Percentiles rank a stretch among this genome's conserved stretches.
These are phyloP conservation scores for Nemotelus nigrinus DNA, from an alignment of 2,888 invertebrate species.

Conservation along the genomic window DNA sequence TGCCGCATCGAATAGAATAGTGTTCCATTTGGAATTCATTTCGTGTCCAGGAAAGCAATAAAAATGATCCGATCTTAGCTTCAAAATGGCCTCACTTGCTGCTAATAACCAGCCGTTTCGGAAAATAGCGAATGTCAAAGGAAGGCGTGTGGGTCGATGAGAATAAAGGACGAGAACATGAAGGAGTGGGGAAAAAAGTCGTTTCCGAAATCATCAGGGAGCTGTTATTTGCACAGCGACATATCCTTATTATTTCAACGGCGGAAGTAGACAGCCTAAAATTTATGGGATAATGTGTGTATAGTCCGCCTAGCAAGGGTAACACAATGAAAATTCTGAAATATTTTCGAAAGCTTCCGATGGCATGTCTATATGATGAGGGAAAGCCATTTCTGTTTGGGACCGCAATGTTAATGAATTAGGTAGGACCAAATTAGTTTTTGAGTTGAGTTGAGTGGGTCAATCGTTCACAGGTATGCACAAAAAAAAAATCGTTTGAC, in stretches of 20 bases:
- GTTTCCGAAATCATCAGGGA: slow-evolving; percentile 27
- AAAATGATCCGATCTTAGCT: slow-evolving; percentile 41
- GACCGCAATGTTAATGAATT: too few species aligned
- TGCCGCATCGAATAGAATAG: too few species aligned
- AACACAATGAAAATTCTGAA: slow-evolving; percentile 28
- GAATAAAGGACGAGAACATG: slow-evolving; percentile 8
- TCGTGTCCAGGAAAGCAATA: slow-evolving; percentile 36
- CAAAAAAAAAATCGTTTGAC: too few species aligned
- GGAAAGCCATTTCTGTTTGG: too few species aligned
- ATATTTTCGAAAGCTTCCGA: neutral
- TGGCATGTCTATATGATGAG: too few species aligned
- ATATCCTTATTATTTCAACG: slow-evolving; percentile 12
- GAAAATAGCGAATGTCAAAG: neutral
- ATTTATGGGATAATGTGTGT: slow-evolving; percentile 31
- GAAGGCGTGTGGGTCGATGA: neutral
- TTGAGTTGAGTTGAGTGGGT: too few species aligned
- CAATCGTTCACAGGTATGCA: too few species aligned
- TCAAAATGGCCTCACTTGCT: slow-evolving; percentile 10
- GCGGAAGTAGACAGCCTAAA: slow-evolving; percentile 18
- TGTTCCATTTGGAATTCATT: slow-evolving; percentile 33
- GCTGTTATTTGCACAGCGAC: slow-evolving; percentile 37
- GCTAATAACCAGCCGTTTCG: slow-evolving; percentile 13
- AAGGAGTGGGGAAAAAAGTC: neutral
- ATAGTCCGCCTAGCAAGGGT: neutral
- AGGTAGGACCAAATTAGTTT: too few species aligned